A percentile compares a stretch with the other conserved stretches of the same genome.
Evolutionary conservation across 2,113 vertebrate genomes (phyloP).

Genomic region (Indri indri): DNA sequence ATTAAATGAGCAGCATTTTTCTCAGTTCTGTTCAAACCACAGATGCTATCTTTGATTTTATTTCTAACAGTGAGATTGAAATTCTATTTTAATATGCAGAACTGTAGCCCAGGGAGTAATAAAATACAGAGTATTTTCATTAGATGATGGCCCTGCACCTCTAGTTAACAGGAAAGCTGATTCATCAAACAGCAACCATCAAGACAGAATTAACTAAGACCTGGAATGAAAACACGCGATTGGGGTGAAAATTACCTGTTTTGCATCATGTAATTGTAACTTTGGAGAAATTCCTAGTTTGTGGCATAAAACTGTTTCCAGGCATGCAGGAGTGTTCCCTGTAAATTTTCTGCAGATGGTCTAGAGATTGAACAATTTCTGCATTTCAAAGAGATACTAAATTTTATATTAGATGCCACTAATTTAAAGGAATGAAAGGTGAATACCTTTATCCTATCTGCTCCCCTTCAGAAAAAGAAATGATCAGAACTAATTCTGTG

Average conservation of each 20-base stretch:
- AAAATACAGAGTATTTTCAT: slow-evolving; percentile 87
- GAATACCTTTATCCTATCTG: slow-evolving; percentile 12
- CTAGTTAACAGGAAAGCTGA: slow-evolving; percentile 85
- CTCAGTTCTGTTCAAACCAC: slow-evolving; percentile 82
- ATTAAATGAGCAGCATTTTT: slow-evolving; percentile 84
- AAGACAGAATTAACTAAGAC: slow-evolving; percentile 69
- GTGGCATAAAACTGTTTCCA: slow-evolving; percentile 60
- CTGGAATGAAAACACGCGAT: slow-evolving; percentile 70
- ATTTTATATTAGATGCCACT: slow-evolving; percentile 62
- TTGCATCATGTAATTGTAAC: slow-evolving; percentile 57
- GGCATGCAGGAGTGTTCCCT: slow-evolving; percentile 48
- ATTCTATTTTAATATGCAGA: slow-evolving; percentile 88
- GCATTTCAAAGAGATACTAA: slow-evolving; percentile 66
- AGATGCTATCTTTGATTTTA: slow-evolving; percentile 88
- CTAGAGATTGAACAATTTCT: slow-evolving; percentile 55
- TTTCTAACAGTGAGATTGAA: slow-evolving; percentile 86
- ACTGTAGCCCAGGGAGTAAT: slow-evolving; percentile 85
- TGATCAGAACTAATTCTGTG: slow-evolving; percentile 39
- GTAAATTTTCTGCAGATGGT: slow-evolving; percentile 75
- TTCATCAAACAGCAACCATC: slow-evolving; percentile 82
- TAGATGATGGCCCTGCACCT: slow-evolving; percentile 83
- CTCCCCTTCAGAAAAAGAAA: background rate
- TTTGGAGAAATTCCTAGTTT: slow-evolving; percentile 69
- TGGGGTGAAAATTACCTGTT: slow-evolving; percentile 62
- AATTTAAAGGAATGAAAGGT: slow-evolving; percentile 62